A percentile compares a stretch with the other conserved stretches of the same genome.
These are phyloP conservation scores for Megalopta genalis DNA, from an alignment of 1,140 invertebrate species.

Conservation along the genomic window DNA sequence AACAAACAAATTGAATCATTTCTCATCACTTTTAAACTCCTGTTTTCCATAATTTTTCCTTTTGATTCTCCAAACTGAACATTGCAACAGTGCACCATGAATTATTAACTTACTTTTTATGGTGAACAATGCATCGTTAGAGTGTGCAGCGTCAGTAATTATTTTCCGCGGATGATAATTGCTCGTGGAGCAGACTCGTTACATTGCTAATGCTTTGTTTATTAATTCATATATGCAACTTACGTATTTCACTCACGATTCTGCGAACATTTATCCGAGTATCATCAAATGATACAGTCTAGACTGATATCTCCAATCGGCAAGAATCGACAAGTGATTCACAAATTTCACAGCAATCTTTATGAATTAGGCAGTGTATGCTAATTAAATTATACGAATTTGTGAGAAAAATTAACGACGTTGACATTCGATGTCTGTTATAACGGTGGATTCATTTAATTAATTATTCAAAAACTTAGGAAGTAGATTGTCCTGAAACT, in stretches of 20 bases:
- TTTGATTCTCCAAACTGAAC: background rate
- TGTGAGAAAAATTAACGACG: background rate
- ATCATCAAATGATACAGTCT: background rate
- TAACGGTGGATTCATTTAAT: background rate
- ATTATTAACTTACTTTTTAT: background rate
- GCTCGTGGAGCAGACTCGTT: background rate
- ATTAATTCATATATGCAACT: background rate
- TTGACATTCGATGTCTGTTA: background rate
- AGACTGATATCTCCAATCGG: background rate
- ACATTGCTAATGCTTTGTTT: too few species aligned
- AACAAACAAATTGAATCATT: too few species aligned
- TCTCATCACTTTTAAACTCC: background rate
- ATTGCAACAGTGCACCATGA: background rate
- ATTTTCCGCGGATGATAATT: background rate
- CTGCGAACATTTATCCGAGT: background rate
- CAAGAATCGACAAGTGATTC: background rate
- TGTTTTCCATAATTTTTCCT: background rate
- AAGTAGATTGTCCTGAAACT: background rate
- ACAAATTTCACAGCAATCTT: background rate
- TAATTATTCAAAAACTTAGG: background rate
- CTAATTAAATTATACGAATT: slow-evolving; percentile 13
- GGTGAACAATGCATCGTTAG: background rate
- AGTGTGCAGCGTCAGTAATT: background rate
- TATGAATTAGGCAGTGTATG: background rate
- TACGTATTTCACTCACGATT: background rate